phyloP scores from a whole-genome alignment of 2,797 vertebrate genomes.

The Enteromius treurensis region DNA sequence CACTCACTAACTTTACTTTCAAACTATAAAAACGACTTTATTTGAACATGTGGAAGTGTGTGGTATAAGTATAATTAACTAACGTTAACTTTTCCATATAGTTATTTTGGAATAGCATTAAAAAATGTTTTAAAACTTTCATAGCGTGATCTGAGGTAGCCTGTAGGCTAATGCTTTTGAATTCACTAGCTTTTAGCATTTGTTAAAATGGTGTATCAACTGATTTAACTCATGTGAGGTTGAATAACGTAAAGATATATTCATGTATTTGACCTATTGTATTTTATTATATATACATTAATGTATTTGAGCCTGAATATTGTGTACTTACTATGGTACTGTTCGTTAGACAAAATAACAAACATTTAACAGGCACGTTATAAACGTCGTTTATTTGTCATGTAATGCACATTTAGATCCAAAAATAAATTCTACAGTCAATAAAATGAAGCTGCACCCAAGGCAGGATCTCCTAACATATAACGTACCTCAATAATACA shows the following conservation, averaged over 20 bases:
- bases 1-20: neutral
- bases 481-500: neutral
- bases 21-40: neutral
- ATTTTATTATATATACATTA: neutral
- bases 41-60: neutral
- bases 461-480: slow-evolving; percentile 1
- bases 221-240: neutral
- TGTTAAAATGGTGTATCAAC: neutral
- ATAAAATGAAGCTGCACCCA: slow-evolving; percentile 23
- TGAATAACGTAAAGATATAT: neutral
- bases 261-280: neutral
- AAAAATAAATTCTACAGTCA: slow-evolving; percentile 17
- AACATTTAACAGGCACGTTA: slow-evolving; percentile 8
- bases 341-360: neutral
- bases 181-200: neutral
- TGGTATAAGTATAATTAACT: neutral
- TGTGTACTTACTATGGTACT: neutral
- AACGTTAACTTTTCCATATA: neutral
- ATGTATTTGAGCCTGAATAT: neutral
- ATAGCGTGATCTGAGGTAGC: neutral
- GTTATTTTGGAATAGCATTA: neutral
- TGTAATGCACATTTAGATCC: slow-evolving; percentile 14
- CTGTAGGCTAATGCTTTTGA: neutral
- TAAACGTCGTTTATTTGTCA: neutral
- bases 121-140: too few species aligned